Conservation (phyloP, 2,888 invertebrate species). For the Eupsilia transversa region DNA sequence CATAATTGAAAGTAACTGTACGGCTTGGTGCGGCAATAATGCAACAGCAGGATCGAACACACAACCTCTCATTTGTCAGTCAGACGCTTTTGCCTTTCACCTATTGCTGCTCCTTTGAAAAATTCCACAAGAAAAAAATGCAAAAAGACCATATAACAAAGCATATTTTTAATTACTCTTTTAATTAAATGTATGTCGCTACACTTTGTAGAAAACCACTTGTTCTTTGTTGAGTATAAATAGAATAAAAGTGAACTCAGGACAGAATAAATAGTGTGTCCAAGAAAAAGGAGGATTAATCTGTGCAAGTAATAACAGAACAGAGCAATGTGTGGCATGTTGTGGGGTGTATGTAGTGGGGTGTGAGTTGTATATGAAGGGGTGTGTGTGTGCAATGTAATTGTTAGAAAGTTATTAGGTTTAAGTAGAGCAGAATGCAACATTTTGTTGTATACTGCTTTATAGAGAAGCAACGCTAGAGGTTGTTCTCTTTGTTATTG, state of each 20-base stretch:
- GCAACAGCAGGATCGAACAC: background rate
- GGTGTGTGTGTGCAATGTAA: slow-evolving; percentile 24
- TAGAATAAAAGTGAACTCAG: slow-evolving; percentile 23
- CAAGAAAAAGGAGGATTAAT: slow-evolving; percentile 51
- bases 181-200: slow-evolving; percentile 27
- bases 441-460: slow-evolving; percentile 26
- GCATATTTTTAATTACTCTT: slow-evolving; percentile 22
- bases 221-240: slow-evolving; percentile 38
- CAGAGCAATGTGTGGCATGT: slow-evolving; percentile 21
- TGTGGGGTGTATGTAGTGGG: slow-evolving; percentile 13
- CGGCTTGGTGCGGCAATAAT: background rate
- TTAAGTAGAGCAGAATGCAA: slow-evolving; percentile 35
- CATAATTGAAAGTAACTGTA: background rate
- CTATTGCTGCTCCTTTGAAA: background rate
- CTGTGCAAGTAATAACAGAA: slow-evolving; percentile 48
- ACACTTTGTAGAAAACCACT: background rate
- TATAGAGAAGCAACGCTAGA: background rate
- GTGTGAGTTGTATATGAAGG: background rate
- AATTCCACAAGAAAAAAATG: background rate
- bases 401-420: slow-evolving; percentile 54
- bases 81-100: background rate
- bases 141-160: background rate
- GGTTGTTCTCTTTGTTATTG: slow-evolving; percentile 11
- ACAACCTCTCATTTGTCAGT: background rate
- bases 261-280: slow-evolving; percentile 51